Percentiles rank a stretch among this genome's conserved stretches.
These are phyloP conservation scores for Carterocephalus palaemon DNA, from an alignment of 2,888 invertebrate genomes.

Conservation along the genomic window DNA sequence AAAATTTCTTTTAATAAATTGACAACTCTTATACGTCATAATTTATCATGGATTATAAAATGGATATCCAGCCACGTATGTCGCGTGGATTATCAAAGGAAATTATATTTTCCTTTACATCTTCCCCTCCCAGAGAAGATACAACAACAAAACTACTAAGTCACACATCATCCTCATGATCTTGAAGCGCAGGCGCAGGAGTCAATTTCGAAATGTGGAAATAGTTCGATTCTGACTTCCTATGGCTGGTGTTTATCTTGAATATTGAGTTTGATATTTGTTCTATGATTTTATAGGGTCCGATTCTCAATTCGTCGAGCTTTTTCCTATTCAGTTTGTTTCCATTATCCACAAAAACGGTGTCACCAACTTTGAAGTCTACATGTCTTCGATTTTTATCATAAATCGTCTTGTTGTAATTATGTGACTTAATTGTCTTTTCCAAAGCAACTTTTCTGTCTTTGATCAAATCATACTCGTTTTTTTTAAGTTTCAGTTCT, in stretches of 20 bases:
- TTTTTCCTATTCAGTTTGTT: constrained; percentile 36
- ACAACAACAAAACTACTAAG: too few species aligned
- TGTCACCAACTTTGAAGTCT: constrained; percentile 17
- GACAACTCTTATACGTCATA: too few species aligned
- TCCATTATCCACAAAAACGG: constrained; percentile 36
- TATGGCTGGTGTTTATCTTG: constrained; percentile 34
- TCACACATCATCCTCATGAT: too few species aligned
- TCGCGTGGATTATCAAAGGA: too few species aligned
- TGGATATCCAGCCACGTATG: too few species aligned
- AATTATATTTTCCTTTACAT: too few species aligned
- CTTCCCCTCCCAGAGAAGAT: too few species aligned
- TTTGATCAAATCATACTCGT: constrained; percentile 13
- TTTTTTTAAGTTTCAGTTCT: constrained; percentile 12
- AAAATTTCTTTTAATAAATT: too few species aligned
- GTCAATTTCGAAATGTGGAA: too few species aligned
- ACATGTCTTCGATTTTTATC: constrained; percentile 19
- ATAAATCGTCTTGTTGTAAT: constrained; percentile 25
- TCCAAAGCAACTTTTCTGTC: constrained; percentile 20
- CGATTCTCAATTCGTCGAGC: constrained; percentile 35
- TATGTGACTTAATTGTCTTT: constrained; percentile 25
- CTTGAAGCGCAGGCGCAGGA: too few species aligned
- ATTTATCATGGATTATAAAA: too few species aligned
- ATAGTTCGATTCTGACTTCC: constrained; percentile 31
- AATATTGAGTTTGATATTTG: constrained; percentile 38
- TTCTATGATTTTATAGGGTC: constrained; percentile 32